Base-by-base conservation (phyloP, 2,797 vertebrate species). In the Fistularia tabacaria region DNA sequence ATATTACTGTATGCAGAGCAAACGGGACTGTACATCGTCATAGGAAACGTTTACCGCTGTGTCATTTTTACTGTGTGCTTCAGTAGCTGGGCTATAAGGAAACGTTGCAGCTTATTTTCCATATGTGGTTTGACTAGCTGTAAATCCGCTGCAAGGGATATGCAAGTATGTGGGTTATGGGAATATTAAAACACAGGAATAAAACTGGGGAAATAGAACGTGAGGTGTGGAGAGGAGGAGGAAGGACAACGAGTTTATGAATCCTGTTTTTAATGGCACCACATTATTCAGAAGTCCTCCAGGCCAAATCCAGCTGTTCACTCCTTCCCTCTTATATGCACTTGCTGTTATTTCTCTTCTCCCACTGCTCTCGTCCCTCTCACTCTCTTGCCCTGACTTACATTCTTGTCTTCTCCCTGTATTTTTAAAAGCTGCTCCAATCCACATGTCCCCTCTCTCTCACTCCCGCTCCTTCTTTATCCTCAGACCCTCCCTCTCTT, bases 271-370 rank as follows among this genome's bases (percentile, higher is more conserved):
- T 83, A 87, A 85, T 86, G 67, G 66, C 40, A 39, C 53, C 81
- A 80, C 71, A 85, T 85, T 86, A 87, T 87, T 85, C 78, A 79
- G 49, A 76, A 70, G 57, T 79, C 82, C 81, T 81, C 58, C 55
- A 68, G 78, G 84, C 76, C 68, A 81, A 74, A 82, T 84, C 79
- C 76, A 83, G 73, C 75, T 82, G 78, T 79, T 85, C 76, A 38
- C 53, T 72, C 37, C 1, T 43, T 57, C 61, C 52, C 56, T 46
- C 48, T 61, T 63, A 46, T 52, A 58, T 62, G 60, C 49, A 13
- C 56, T 64, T 51, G 37, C 70, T 64, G 50, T 69, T 64, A 66
- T 77, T 63, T 46, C 50, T 55, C 13, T 54, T 59, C 62, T 54
- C 52, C 65, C 64, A 62, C 67, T 63, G 56, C 66, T 68, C 62